phyloP scores from a whole-genome alignment of 2,888 invertebrate genomes.

The Augiades crinisus region DNA sequence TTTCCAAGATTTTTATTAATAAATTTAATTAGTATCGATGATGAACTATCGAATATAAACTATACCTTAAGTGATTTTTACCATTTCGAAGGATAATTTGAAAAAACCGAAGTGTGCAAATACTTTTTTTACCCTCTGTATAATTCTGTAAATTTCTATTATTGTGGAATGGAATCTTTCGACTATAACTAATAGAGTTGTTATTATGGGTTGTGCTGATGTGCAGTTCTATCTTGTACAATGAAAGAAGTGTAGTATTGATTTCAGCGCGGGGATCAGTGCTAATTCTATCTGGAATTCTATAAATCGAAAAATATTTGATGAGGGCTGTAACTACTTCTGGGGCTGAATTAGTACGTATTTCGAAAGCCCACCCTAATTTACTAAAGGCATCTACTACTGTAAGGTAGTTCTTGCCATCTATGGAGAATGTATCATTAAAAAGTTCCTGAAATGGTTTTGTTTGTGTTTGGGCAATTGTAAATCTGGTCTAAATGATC shows the following conservation, averaged over 20 bases:
- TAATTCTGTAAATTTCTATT: background rate
- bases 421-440: background rate
- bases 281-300: constrained; percentile 9
- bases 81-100: too few species aligned
- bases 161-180: background rate
- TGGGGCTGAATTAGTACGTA: constrained; percentile 33
- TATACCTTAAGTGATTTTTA: too few species aligned
- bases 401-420: background rate
- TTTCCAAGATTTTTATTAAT: too few species aligned
- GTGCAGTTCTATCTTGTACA: constrained; percentile 12
- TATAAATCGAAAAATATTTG: constrained; percentile 34
- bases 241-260: constrained; percentile 2
- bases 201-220: constrained; percentile 5
- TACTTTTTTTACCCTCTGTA: too few species aligned
- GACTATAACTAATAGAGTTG: background rate
- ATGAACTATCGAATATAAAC: too few species aligned
- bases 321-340: constrained; percentile 37
- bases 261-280: constrained; percentile 13
- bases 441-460: constrained; percentile 13
- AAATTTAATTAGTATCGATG: too few species aligned
- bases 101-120: too few species aligned
- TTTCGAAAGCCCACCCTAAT: constrained; percentile 36
- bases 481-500: constrained; percentile 19
- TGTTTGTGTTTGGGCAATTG: constrained; percentile 25
- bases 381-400: constrained; percentile 36